phyloP scores from a whole-genome alignment of 2,888 invertebrate species.

The Ariolimax columbianus region DNA sequence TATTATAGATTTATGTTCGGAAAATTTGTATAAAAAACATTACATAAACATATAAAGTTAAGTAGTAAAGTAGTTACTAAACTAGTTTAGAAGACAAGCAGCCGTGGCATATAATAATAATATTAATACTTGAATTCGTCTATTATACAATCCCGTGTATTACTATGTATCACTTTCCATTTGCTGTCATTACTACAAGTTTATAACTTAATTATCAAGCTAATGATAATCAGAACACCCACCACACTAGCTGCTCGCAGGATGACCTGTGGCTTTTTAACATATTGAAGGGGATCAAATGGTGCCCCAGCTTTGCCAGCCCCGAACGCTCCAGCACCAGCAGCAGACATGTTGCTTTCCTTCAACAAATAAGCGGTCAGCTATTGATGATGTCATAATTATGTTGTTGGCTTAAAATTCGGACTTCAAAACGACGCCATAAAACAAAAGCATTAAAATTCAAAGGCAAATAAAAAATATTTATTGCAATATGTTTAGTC shows the following conservation, averaged over 20 bases:
- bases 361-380: slow-evolving; percentile 47
- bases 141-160: too few species aligned
- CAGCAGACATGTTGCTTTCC: slow-evolving; percentile 45
- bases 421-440: too few species aligned
- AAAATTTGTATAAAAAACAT: too few species aligned
- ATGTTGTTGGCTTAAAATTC: slow-evolving; percentile 7
- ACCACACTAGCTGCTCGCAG: slow-evolving; percentile 85
- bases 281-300: slow-evolving; percentile 91
- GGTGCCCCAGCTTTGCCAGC: slow-evolving; percentile 96
- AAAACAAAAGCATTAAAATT: too few species aligned
- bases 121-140: too few species aligned
- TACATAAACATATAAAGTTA: too few species aligned
- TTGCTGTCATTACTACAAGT: neutral
- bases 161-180: too few species aligned
- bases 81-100: too few species aligned
- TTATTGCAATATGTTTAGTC: too few species aligned
- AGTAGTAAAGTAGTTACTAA: too few species aligned
- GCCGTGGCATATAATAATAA: too few species aligned
- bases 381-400: slow-evolving; percentile 53
- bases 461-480: neutral
- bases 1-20: too few species aligned
- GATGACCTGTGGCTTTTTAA: slow-evolving; percentile 95
- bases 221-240: slow-evolving; percentile 55
- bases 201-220: neutral
- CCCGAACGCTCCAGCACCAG: slow-evolving; percentile 90